Evolutionary conservation across 1,140 invertebrate species (phyloP).

Genomic region (Temnothorax longispinosus): DNA sequence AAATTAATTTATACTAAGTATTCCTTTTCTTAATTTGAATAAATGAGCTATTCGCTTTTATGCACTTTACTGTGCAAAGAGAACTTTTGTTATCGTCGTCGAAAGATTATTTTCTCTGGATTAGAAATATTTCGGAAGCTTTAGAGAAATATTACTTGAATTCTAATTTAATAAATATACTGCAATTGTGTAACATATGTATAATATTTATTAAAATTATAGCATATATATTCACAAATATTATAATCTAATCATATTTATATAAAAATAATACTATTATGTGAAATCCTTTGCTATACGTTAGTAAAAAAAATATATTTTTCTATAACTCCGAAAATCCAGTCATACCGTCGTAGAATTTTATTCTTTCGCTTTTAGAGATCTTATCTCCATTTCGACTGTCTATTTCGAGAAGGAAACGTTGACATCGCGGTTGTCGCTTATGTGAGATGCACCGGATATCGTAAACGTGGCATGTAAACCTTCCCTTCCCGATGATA

Average conservation of each 20-base stretch:
- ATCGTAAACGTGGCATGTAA: conserved; percentile 37
- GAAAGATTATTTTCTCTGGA: background rate
- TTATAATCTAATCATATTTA: too few relatives aligned
- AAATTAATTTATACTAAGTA: background rate
- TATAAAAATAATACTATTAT: background rate
- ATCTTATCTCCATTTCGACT: conserved; percentile 1
- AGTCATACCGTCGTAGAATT: background rate
- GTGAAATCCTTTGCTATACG: background rate
- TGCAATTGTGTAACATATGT: too few relatives aligned
- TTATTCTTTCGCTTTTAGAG: background rate
- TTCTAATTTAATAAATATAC: too few relatives aligned
- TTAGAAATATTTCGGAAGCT: background rate
- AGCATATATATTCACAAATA: too few relatives aligned
- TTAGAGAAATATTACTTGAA: too few relatives aligned
- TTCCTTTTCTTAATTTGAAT: background rate
- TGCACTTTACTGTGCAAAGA: background rate
- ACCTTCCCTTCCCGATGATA: background rate
- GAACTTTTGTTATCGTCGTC: too few relatives aligned
- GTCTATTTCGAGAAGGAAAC: conserved; percentile 26
- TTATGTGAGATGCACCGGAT: background rate
- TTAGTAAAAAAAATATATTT: background rate
- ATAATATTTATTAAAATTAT: too few relatives aligned
- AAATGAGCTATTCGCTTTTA: background rate
- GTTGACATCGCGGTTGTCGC: conserved; percentile 26
- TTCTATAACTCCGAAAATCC: background rate